Evolutionary conservation across 1,140 invertebrate genomes (phyloP), one percentile per base, ranked within the genome.

Genomic region (Papilio dardanus): DNA sequence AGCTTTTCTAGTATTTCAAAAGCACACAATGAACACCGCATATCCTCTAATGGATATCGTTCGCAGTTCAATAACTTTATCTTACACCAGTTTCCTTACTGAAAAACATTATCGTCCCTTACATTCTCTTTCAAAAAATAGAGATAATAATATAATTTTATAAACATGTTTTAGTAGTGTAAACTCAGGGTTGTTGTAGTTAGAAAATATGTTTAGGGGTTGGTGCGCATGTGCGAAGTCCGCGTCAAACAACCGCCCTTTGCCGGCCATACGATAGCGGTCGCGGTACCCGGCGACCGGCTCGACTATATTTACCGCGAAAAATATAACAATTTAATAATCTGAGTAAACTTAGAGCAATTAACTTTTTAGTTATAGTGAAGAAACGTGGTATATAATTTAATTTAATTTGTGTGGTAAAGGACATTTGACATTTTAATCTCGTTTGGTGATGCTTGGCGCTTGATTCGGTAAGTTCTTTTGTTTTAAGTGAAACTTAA

Each of bases 401-500:
- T 54, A 73, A 46, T 50, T 50, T 14, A 46, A 31, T 50, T 54
- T 33, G 2, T 30, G 69, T 50, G 69, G n/a, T 28, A 2, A 50
- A 75, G 31, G 28, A 71, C 33, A 54, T 24, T 76, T 35, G 33
- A 37, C 35, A 42, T 14, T 58, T 71, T 65, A 30, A 62, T 40
- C 40, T 35, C 2, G 67, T 73, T 46, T 42, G 54, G 58, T 65
- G 69, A 76, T 73, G 75, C 71, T 24, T 28, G 37, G 24, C 33
- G 33, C 73, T 33, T 76, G 35, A 76, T 67, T 67, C 54, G 68
- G 75, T 76, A 31, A 76, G 75, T 76, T 1, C 46, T 73, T 50
- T 50, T 54, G 30, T 67, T 21, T 19, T 24, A 37, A 19, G 16
- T n/a, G 37, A 67, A 8, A 68, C 7, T n/a, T 37, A 24, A 35